Evolutionary conservation across 2,797 vertebrate species (phyloP), one percentile per base, ranked within the genome.

Genomic region (Chelon labrosus): DNA sequence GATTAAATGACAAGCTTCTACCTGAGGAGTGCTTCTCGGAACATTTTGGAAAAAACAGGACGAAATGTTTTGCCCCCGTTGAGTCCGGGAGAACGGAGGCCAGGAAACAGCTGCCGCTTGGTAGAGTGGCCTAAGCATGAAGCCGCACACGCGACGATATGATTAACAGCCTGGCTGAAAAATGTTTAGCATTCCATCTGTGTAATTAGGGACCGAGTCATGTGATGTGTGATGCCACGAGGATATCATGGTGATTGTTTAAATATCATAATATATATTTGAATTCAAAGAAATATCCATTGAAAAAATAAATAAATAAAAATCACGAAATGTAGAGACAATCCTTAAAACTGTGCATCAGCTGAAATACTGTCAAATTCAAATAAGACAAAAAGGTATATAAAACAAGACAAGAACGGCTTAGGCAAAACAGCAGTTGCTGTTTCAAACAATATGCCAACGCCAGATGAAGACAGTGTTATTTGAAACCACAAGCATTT

Each of bases 141-240:
- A 52, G 55, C 63, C 49, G 35, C 42, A 13, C 44, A 60, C 65
- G 61, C 16, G 16, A 46, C 16, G 17, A 46, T 17, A 59, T 68
- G 82, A 80, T 61, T 80, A 70, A 62, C 72, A 69, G 76, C 76
- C 70, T 69, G 69, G 58, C 46, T 62, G 37, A 51, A 52, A 38
- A 12, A 53, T 38, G 2, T 37, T 53, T 42, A 19, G 50, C 52
- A 44, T 61, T 50, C 46, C 19, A 16, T 10, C 46, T n/a, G 46
- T 9, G 10, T 49, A 20, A 19, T 19, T 49, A 10, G 17, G 31
- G 61, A 67, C 54, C 42, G 67, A 74, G 44, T 70, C 12, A 35
- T 59, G 38, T 66, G 56, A 54, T 54, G 61, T 19, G 17, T 22
- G 35, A 54, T 46, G 57, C 65, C 51, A 77, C 19, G 35, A 54